These are phyloP conservation scores for Mustela nigripes DNA, from an alignment of 2,113 vertebrate genomes.

Conservation along the genomic window DNA sequence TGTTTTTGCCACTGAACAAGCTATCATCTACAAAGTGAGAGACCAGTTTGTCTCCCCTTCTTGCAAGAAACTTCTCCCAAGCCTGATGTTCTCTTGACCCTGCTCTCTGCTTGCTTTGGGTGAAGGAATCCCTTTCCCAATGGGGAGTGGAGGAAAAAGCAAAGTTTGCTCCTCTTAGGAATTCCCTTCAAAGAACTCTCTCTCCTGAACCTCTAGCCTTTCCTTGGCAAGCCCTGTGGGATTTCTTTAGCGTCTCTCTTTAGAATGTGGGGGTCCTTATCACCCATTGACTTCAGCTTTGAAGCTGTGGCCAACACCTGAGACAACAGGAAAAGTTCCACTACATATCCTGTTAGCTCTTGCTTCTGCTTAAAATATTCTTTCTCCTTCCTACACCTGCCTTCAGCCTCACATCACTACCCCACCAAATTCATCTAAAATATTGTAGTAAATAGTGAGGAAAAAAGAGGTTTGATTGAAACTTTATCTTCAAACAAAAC, in stretches of 20 bases:
- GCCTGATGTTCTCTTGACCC: background rate
- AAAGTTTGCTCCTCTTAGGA: background rate
- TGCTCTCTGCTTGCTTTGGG: background rate
- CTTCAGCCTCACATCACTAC: background rate
- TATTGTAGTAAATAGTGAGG: background rate
- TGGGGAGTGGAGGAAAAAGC: background rate
- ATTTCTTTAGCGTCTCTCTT: background rate
- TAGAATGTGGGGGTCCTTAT: background rate
- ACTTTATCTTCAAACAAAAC: constrained; percentile 21
- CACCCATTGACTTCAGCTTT: background rate
- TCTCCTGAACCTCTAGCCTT: background rate
- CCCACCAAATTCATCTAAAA: background rate
- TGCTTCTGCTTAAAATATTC: constrained; percentile 29
- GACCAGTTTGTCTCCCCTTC: background rate
- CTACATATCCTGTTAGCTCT: constrained; percentile 5
- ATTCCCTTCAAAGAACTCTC: background rate
- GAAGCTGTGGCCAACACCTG: constrained; percentile 32
- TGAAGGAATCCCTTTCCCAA: background rate
- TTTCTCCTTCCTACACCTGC: background rate
- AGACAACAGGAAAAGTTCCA: constrained; percentile 15
- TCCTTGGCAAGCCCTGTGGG: background rate
- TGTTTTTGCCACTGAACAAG: background rate
- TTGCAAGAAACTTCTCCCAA: background rate
- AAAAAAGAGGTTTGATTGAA: background rate
- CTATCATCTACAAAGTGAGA: background rate